phyloP scores from a whole-genome alignment of 2,797 vertebrate genomes.

The Sebastes minor region DNA sequence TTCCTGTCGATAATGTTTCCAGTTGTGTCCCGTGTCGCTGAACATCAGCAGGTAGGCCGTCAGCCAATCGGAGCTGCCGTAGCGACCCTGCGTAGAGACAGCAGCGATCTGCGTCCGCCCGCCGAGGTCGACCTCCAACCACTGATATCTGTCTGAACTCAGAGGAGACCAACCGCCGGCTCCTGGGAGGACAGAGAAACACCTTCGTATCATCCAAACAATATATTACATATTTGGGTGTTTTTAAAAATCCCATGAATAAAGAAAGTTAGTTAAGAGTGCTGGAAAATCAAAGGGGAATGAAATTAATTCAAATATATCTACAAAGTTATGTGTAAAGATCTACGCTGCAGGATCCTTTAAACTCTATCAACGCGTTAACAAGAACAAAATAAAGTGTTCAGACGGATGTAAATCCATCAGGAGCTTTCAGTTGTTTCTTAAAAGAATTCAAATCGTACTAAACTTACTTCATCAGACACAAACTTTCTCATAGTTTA shows the following conservation, averaged over 20 bases:
- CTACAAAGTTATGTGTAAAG: neutral
- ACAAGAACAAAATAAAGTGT: neutral
- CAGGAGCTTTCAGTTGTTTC: neutral
- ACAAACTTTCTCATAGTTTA: neutral
- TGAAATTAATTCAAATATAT: neutral
- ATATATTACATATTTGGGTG: neutral
- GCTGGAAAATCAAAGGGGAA: constrained; percentile 1
- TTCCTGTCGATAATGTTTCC: constrained; percentile 90
- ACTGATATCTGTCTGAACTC: constrained; percentile 84
- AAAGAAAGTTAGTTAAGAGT: neutral
- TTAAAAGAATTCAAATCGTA: neutral
- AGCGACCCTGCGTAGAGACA: constrained; percentile 89
- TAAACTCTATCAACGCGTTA: neutral
- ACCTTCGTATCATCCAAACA: neutral
- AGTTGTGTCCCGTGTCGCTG: constrained; percentile 92
- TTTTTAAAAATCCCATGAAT: neutral
- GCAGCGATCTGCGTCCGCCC: constrained; percentile 87
- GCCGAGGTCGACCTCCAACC: constrained; percentile 91
- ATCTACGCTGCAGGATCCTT: neutral
- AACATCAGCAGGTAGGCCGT: constrained; percentile 89
- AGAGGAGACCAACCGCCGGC: constrained; percentile 91
- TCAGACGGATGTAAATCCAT: neutral
- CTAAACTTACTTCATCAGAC: neutral
- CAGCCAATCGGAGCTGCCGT: constrained; percentile 93
- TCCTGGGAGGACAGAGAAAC: constrained; percentile 35